phyloP scores from a whole-genome alignment of 2,113 vertebrate genomes.

The Lepus europaeus region DNA sequence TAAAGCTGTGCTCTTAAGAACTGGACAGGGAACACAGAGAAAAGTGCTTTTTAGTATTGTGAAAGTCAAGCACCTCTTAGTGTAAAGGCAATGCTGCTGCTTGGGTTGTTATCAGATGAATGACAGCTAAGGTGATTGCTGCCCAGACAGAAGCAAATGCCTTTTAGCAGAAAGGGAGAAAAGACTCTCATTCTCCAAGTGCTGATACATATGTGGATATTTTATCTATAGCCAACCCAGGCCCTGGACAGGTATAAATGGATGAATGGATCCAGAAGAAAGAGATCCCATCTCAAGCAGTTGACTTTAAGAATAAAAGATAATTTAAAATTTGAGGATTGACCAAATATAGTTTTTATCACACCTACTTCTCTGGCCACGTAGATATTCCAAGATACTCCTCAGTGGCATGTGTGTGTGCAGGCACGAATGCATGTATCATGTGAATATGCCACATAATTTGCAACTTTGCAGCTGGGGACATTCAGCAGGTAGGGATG shows the following conservation, averaged over 20 bases:
- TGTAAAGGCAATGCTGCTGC: neutral
- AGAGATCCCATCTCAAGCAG: neutral
- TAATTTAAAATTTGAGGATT: neutral
- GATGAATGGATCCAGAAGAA: neutral
- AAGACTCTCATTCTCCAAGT: neutral
- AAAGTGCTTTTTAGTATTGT: neutral
- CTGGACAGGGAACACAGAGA: neutral
- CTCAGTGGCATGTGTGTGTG: neutral
- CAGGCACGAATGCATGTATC: neutral
- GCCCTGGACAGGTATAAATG: neutral
- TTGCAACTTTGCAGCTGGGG: neutral
- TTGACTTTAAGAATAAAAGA: neutral
- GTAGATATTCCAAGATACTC: neutral
- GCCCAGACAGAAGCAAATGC: neutral
- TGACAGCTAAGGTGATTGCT: neutral
- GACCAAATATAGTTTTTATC: neutral
- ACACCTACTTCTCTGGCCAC: neutral
- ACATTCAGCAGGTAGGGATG: neutral
- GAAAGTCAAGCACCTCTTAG: neutral
- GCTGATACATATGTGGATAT: no score
- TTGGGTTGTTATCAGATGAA: no score
- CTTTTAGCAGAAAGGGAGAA: neutral
- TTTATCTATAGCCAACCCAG: neutral
- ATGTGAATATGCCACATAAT: fast-evolving
- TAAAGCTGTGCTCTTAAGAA: neutral